Evolutionary conservation across 2,888 invertebrate genomes (phyloP), one percentile per base, ranked within the genome.

Genomic region (Gisinianus flammeolus): DNA sequence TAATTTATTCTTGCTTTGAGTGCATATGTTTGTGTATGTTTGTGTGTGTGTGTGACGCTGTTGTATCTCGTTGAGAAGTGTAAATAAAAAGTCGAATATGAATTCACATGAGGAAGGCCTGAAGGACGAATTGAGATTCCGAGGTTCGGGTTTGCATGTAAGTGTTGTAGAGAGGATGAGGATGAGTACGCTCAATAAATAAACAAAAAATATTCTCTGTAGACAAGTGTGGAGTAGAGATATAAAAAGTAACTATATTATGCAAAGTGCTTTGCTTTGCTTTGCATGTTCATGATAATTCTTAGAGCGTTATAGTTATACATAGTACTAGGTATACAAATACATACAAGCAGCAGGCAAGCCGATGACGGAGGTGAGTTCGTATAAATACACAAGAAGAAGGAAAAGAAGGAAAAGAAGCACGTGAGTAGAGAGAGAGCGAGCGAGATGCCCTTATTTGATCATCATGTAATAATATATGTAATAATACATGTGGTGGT

Each of bases 61-160:
- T 33, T 22, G 28, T 24, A 35, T 19, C 35, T 30, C 30, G 62
- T 33, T 26, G n/a, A n/a, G n/a, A 56, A 64, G 10, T 22, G 8
- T 22, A 28, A 5, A 64, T 33, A 35, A 68, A 31, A 22, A 10
- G 4, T 44, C 33, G 12, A 68, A 35, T 68, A 22, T 12, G 22
- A 28, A 54, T 72, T 6, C 35, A 24, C 26, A 64, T 54, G 54
- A 70, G 54, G 70, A 70, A 70, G 70, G 54, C 31, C 33, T 73
- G 58, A 35, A 73, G 70, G 70, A 19, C 70, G 26, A 19, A 22
- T 26, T 10, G 71, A 58, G 16, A 35, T 73, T 73, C 73, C 64
- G 71, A 71, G 56, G 71, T 71, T 71, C 71, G 71, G 71, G 71
- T 70, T 71, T 28, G 52, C 71, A 54, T 70, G 54, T 56, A 28